Evolutionary conservation across 2,888 invertebrate genomes (phyloP).

Genomic region (Opisthograptis luteolata): DNA sequence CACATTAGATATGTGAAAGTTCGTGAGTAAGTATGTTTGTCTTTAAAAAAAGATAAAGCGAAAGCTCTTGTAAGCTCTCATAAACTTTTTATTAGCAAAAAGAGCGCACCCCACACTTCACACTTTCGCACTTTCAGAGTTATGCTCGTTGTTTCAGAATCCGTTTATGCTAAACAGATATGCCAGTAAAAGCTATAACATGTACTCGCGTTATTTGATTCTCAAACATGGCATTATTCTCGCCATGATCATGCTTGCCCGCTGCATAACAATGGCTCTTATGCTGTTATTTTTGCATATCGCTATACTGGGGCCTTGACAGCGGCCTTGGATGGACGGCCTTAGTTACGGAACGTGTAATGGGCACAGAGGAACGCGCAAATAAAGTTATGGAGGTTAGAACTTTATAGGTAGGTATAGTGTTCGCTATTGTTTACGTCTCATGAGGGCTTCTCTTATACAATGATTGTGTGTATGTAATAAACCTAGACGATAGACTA

Average conservation of each 20-base stretch:
- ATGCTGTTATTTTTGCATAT: constrained; percentile 21
- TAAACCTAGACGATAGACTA: background rate
- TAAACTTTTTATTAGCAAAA: too few relatives aligned
- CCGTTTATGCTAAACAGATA: constrained; percentile 4
- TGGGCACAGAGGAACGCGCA: constrained; percentile 13
- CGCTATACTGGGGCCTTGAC: constrained; percentile 10
- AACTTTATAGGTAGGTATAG: too few relatives aligned
- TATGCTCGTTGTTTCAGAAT: too few relatives aligned
- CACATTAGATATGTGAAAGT: too few relatives aligned
- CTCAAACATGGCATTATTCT: constrained; percentile 9
- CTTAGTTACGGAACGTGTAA: constrained; percentile 8
- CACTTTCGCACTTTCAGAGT: too few relatives aligned
- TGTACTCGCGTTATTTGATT: constrained; percentile 11
- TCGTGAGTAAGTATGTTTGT: too few relatives aligned
- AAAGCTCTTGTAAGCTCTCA: too few relatives aligned
- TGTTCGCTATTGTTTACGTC: constrained; percentile 3
- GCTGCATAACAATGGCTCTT: constrained; percentile 17
- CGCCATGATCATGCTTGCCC: constrained; percentile 6
- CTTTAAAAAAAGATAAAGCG: too few relatives aligned
- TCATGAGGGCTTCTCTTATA: constrained; percentile 2
- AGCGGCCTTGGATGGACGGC: constrained; percentile 19
- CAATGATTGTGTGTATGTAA: constrained; percentile 3
- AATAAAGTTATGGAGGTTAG: constrained; percentile 23
- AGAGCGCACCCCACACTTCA: too few relatives aligned
- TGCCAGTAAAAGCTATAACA: constrained; percentile 4